A percentile compares a stretch with the other conserved stretches of the same genome.
Evolutionary conservation across 2,113 vertebrate species (phyloP).

Genomic region (Ascaphus truei): DNA sequence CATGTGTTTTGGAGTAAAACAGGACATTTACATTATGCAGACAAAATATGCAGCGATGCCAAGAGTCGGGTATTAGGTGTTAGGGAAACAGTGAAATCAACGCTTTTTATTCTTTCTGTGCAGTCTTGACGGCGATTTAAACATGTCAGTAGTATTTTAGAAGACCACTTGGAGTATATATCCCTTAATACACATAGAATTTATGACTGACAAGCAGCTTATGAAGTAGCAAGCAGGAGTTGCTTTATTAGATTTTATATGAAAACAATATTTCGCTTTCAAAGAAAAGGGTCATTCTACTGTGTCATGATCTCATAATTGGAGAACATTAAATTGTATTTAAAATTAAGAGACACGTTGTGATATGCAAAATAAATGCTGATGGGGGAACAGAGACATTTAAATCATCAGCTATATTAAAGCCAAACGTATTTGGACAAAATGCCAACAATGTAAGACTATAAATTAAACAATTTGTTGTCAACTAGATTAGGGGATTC

Average conservation of each 20-base stretch:
- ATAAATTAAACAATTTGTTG: neutral
- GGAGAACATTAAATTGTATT: neutral
- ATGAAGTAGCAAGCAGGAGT: neutral
- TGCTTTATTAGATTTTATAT: neutral
- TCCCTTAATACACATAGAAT: neutral
- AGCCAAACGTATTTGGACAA: neutral
- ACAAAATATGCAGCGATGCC: no score
- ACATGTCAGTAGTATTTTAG: neutral
- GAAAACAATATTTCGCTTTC: neutral
- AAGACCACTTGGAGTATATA: neutral
- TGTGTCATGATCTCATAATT: neutral
- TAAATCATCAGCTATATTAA: neutral
- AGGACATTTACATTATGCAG: no score
- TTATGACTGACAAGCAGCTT: neutral
- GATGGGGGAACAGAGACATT: neutral
- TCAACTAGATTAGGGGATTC: neutral
- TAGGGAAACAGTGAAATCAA: no score
- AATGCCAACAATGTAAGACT: neutral
- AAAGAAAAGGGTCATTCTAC: neutral
- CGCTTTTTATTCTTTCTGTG: no score
- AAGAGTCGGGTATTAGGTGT: no score
- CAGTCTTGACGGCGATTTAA: no score
- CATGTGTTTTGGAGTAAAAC: no score
- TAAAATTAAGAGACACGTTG: neutral
- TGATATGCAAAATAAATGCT: neutral